Evolutionary conservation across 2,797 vertebrate species (phyloP), one percentile per base, ranked within the genome.

Genomic region (Setipinna tenuifilis): DNA sequence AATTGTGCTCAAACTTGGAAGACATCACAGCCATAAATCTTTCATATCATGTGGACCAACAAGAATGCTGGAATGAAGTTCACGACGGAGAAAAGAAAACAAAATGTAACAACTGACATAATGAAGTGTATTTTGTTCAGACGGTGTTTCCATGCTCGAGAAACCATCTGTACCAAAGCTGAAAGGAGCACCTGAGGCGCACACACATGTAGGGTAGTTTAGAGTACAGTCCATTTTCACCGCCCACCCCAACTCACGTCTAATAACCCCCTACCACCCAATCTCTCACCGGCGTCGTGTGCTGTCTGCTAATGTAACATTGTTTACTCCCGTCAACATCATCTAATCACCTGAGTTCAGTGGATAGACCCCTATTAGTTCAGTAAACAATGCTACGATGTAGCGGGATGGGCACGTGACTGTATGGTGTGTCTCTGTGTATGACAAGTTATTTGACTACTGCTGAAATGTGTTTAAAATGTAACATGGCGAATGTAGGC

Each of bases 271-370:
- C 58, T n/a, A 1, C 31, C 44, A n/a, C 44, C 16, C 12, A 46
- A 7, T 84, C 25, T 14, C 23, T 84, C 23, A 0, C 46, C 57
- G 35, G 7, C 21, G 6, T 58, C 65, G 61, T 71, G 65, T 31
- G 6, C 65, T 31, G 65, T 68, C 65, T 68, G 31, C 35, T 17
- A 48, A 28, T 25, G 31, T 61, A 17, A 16, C 12, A 12, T 50
- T 71, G 68, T 81, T 85, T 88, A 48, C 81, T 14, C 65, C 83
- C 85, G 85, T 87, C 86, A 90, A n/a, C 87, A 83, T 86, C 75
- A 85, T 86, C 81, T 90, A 85, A 90, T 88, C 86, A 88, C 41
- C 31, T 44, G 31, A 2, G 71, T 10, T 41, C 17, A 41, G 44
- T 21, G 71, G 35, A 21, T 25, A 78, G 19, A 35, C 71, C n/a